These are phyloP conservation scores for Amblyjoppa proteus DNA, from an alignment of 2,888 invertebrate species.

Conservation along the genomic window DNA sequence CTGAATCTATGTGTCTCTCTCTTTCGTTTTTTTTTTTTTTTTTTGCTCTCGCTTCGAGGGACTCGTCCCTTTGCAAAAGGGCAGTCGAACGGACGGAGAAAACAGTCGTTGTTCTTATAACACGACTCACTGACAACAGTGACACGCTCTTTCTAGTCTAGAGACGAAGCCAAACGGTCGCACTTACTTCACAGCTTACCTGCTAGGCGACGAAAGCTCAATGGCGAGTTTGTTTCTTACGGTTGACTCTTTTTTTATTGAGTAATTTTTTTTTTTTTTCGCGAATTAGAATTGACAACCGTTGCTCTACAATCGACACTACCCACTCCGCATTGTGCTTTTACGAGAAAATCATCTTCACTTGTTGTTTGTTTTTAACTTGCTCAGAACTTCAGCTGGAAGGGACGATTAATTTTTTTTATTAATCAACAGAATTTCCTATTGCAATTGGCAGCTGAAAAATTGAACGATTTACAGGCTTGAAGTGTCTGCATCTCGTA, in stretches of 20 bases:
- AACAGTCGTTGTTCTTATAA: constrained; percentile 6
- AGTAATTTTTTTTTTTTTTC: constrained; percentile 13
- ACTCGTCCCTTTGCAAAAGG: constrained; percentile 6
- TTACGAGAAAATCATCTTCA: background rate
- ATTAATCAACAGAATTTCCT: constrained; percentile 5
- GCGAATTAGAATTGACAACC: background rate
- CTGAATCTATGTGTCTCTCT: background rate
- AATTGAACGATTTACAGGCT: background rate
- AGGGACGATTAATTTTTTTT: constrained; percentile 4
- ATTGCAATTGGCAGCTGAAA: background rate
- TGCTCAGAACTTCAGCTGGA: constrained; percentile 31
- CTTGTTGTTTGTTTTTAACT: constrained; percentile 12
- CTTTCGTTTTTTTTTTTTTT: constrained; percentile 29
- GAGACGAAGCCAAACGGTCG: constrained; percentile 78
- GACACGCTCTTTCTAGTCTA: constrained; percentile 82
- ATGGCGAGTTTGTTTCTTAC: constrained; percentile 40
- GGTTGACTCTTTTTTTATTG: constrained; percentile 15
- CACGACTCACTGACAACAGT: constrained; percentile 50
- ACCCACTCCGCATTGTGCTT: constrained; percentile 6
- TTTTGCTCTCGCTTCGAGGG: constrained; percentile 6
- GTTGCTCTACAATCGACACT: background rate
- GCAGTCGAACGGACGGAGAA: background rate
- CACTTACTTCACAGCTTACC: constrained; percentile 56
- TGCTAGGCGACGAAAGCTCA: constrained; percentile 35
- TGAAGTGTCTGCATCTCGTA: background rate